Base-by-base conservation (phyloP, 2,797 vertebrate genomes). In the Paramormyrops hopkinsi region DNA sequence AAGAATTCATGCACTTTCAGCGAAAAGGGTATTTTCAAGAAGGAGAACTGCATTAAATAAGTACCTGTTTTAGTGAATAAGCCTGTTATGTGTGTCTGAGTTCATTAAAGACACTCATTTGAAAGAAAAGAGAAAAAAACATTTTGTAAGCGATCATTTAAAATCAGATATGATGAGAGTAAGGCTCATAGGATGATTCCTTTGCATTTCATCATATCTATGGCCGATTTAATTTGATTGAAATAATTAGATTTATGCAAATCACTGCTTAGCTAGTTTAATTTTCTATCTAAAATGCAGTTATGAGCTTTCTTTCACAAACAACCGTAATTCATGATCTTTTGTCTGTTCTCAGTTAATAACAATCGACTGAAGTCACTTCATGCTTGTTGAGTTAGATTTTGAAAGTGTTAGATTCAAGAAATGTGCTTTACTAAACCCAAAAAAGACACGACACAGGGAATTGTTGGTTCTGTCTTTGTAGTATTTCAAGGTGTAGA, bases 121-220 rank as follows among this genome's bases (percentile, higher is more conserved):
- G 37, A 33, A 82, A 82, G 44, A 82, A 37, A 46, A 86, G 44
- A 14, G 41, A 79, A 25, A 19, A 84, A 90, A 25, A 90, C 90
- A 90, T 91, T 89, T 85, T 69, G 90, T 89, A 87, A 85, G 89
- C n/a, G 5, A 76, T 76, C 69, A 82, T 82, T 44, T 46, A 46
- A 82, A 89, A 88, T 91, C 88, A 90, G 90, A 92, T 93, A 91
- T 90, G 84, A 91, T 90, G 84, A 86, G 46, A 12, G 3, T 41
- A 73, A 17, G 5, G 79, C 50, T 83, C 76, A 51, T 29, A 51
- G 48, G 51, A 29, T 8, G 14, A 53, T 86, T 53, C 48, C 29
- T 86, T 89, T 89, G 37, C 17, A 89, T 89, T 89, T 83, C 33
- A 54, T 83, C 33, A 54, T 89, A 44, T 89, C 88, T 83, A 46